Evolutionary conservation across 2,888 invertebrate species (phyloP).

Genomic region (Dorcus parallelipipedus): DNA sequence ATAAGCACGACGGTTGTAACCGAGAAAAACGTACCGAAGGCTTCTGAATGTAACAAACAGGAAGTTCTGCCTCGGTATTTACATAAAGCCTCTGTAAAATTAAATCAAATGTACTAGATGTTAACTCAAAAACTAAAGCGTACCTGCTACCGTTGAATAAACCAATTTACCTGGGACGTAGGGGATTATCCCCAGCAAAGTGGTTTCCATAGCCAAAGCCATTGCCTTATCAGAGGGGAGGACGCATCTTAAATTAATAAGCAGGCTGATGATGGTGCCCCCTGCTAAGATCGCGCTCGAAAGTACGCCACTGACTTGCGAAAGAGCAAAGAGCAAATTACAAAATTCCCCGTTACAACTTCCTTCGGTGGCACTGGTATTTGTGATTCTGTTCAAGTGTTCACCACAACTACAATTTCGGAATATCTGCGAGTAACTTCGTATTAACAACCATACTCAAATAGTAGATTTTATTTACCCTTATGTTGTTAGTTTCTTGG

Average conservation of each 20-base stretch:
- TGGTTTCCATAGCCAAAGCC: slow-evolving; percentile 57
- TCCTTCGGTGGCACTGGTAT: slow-evolving; percentile 50
- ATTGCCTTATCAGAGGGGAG: slow-evolving; percentile 60
- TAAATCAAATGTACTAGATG: neutral
- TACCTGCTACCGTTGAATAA: slow-evolving; percentile 59
- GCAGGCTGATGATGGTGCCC: slow-evolving; percentile 50
- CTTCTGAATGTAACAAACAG: slow-evolving; percentile 35
- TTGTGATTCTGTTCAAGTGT: slow-evolving; percentile 30
- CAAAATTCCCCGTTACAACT: slow-evolving; percentile 55
- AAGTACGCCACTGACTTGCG: slow-evolving; percentile 36
- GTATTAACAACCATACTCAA: neutral
- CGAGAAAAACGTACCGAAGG: slow-evolving; percentile 34
- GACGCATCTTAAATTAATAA: slow-evolving; percentile 56
- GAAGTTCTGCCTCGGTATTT: slow-evolving; percentile 23
- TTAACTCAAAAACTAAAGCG: slow-evolving; percentile 8
- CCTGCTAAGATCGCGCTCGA: slow-evolving; percentile 41
- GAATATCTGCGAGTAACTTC: slow-evolving; percentile 44
- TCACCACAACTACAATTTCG: slow-evolving; percentile 53
- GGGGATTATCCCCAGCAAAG: slow-evolving; percentile 54
- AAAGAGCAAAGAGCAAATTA: slow-evolving; percentile 51
- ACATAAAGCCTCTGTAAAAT: slow-evolving; percentile 32
- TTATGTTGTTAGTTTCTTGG: slow-evolving; percentile 47
- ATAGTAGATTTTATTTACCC: slow-evolving; percentile 25
- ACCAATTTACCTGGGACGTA: slow-evolving; percentile 62
- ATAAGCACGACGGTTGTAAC: slow-evolving; percentile 33